These are phyloP conservation scores for Etheostoma nigrum DNA, from an alignment of 2,797 vertebrate genomes.

Conservation along the genomic window DNA sequence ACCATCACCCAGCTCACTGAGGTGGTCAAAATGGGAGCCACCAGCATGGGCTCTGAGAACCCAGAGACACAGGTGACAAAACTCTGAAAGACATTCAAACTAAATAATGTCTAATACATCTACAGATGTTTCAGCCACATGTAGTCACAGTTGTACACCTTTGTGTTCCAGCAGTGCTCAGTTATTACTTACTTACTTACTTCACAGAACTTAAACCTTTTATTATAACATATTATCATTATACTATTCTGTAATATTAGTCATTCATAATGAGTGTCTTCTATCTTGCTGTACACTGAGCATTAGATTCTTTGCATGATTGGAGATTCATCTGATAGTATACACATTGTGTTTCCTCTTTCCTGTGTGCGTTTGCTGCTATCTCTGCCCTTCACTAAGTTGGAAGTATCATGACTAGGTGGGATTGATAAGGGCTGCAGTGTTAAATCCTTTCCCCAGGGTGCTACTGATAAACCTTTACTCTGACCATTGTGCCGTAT, in stretches of 20 bases:
- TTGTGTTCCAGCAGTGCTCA: conserved; percentile 15
- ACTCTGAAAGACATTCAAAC: background rate
- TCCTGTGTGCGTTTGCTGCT: conserved; percentile 49
- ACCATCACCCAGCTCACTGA: conserved; percentile 98
- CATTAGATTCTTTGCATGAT: conserved; percentile 34
- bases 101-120: background rate
- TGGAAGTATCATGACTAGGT: conserved; percentile 73
- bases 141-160: background rate
- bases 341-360: conserved; percentile 36
- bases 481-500: conserved; percentile 64
- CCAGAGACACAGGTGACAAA: conserved; percentile 95
- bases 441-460: conserved; percentile 72
- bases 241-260: conserved; percentile 19
- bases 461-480: conserved; percentile 64
- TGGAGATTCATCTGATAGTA: conserved; percentile 53
- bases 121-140: conserved; percentile 23
- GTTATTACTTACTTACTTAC: conserved; percentile 20
- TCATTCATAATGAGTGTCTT: conserved; percentile 23
- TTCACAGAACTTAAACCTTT: background rate
- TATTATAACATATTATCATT: conserved; percentile 14
- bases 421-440: conserved; percentile 70
- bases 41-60: conserved; percentile 96
- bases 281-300: conserved; percentile 22
- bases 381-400: conserved; percentile 55
- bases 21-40: conserved; percentile 96